These are phyloP conservation scores for Brachionichthys hirsutus DNA, from an alignment of 2,113 vertebrate species.

Conservation along the genomic window DNA sequence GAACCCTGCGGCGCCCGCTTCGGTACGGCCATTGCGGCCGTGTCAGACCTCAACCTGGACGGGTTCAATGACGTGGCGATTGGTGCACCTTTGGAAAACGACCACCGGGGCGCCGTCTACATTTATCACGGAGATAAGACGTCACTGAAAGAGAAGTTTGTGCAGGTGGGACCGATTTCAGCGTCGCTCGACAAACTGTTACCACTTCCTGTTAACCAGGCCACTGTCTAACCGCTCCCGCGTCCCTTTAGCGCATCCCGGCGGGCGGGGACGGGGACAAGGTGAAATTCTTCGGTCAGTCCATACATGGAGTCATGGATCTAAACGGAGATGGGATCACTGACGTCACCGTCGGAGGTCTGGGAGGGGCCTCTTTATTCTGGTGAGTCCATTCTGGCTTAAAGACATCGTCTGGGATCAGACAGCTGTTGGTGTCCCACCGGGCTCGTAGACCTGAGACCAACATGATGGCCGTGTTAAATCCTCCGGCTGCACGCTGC, in stretches of 20 bases:
- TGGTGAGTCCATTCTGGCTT: slow-evolving; percentile 77
- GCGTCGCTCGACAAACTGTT: not conserved
- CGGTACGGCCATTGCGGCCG: slow-evolving; percentile 91
- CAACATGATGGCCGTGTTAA: slow-evolving; percentile 45
- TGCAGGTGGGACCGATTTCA: slow-evolving; percentile 77
- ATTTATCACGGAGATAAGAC: slow-evolving; percentile 86
- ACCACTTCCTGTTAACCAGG: too few species aligned
- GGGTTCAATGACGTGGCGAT: slow-evolving; percentile 90
- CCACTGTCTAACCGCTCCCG: not conserved
- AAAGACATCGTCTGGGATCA: slow-evolving; percentile 36
- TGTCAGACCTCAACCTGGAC: slow-evolving; percentile 92
- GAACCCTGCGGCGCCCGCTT: slow-evolving; percentile 93
- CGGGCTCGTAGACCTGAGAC: slow-evolving; percentile 43
- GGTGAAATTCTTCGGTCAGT: slow-evolving; percentile 96
- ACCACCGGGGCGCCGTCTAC: slow-evolving; percentile 92
- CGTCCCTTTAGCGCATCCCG: slow-evolving; percentile 83
- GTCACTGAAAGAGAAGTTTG: slow-evolving; percentile 82
- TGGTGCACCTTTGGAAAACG: slow-evolving; percentile 90
- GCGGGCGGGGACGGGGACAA: slow-evolving; percentile 90
- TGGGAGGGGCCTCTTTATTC: slow-evolving; percentile 93
- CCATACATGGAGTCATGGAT: slow-evolving; percentile 95
- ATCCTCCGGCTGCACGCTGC: slow-evolving; percentile 27
- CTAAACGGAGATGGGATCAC: slow-evolving; percentile 91
- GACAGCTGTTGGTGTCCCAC: slow-evolving; percentile 64
- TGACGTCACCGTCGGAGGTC: slow-evolving; percentile 94